These are phyloP conservation scores for Naja naja DNA, from an alignment of 2,113 vertebrate genomes.

Conservation along the genomic window DNA sequence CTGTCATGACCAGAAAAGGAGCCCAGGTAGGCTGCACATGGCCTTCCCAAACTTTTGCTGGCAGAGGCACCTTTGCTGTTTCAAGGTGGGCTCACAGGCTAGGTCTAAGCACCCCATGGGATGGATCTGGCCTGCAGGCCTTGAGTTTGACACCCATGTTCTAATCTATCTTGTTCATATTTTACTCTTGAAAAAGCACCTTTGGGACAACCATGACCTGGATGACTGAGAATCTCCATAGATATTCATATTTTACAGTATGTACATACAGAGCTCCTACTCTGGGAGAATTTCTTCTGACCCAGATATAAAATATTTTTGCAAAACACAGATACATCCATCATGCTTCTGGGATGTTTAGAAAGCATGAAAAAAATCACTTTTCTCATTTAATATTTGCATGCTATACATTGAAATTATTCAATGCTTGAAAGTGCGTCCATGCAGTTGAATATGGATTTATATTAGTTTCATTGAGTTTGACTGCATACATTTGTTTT, in stretches of 20 bases:
- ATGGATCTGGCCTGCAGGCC: no score
- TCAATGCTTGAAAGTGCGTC: constrained; percentile 7
- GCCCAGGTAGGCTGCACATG: no score
- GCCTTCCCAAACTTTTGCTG: no score
- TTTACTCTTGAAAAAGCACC: not conserved
- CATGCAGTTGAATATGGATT: constrained; percentile 11
- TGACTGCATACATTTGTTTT: constrained; percentile 6
- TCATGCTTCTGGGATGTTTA: constrained; percentile 20
- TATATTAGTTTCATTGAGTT: constrained; percentile 18
- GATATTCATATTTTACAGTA: constrained; percentile 1
- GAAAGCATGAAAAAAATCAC: constrained; percentile 12
- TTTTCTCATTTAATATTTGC: constrained; percentile 1
- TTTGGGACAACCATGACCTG: no score
- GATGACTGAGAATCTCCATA: no score
- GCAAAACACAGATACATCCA: not conserved
- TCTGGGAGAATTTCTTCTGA: not conserved
- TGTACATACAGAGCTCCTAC: not conserved
- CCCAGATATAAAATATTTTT: not conserved
- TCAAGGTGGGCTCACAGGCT: no score
- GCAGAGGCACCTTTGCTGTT: no score
- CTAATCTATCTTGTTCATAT: constrained; percentile 1
- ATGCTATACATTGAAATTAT: not conserved
- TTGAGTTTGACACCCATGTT: not conserved
- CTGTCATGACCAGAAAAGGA: no score
- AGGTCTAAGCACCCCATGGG: no score